Evolutionary conservation across 2,888 invertebrate species (phyloP).

Genomic region (Pristionchus japonicus): DNA sequence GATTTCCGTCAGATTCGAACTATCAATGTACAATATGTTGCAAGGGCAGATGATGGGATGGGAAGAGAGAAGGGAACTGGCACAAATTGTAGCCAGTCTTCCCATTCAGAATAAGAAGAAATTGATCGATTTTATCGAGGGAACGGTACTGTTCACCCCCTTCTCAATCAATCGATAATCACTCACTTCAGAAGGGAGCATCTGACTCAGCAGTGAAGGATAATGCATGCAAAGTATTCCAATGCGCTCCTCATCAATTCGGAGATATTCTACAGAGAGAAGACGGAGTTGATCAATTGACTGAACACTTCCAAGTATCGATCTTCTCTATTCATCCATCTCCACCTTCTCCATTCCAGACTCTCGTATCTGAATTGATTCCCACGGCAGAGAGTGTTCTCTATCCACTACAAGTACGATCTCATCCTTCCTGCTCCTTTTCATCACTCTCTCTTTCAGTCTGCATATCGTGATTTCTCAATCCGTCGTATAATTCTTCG

Average conservation of each 20-base stretch:
- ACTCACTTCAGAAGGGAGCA: slow-evolving; percentile 26
- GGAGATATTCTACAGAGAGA: slow-evolving; percentile 1
- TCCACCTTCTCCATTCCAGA: not conserved
- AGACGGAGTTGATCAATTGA: slow-evolving; percentile 36
- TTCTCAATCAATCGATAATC: not conserved
- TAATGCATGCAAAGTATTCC: slow-evolving; percentile 44
- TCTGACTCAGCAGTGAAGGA: slow-evolving; percentile 34
- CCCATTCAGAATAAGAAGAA: slow-evolving; percentile 24
- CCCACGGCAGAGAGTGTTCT: slow-evolving; percentile 38
- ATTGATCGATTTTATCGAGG: slow-evolving; percentile 35
- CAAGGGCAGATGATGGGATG: slow-evolving; percentile 30
- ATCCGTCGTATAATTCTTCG: slow-evolving; percentile 45
- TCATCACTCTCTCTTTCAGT: not conserved
- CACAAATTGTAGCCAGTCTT: not conserved
- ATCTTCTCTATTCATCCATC: not conserved
- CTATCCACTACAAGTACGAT: slow-evolving; percentile 40
- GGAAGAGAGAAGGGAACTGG: slow-evolving; percentile 33
- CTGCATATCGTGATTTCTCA: not conserved
- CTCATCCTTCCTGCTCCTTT: not conserved
- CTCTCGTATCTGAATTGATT: slow-evolving; percentile 35
- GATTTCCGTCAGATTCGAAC: slow-evolving; percentile 39
- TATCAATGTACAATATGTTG: slow-evolving; percentile 5
- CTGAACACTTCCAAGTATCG: not conserved
- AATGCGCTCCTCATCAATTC: slow-evolving; percentile 10
- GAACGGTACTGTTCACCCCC: not conserved